Conservation (phyloP, 1,140 invertebrate species). For the Globodera rostochiensis region DNA sequence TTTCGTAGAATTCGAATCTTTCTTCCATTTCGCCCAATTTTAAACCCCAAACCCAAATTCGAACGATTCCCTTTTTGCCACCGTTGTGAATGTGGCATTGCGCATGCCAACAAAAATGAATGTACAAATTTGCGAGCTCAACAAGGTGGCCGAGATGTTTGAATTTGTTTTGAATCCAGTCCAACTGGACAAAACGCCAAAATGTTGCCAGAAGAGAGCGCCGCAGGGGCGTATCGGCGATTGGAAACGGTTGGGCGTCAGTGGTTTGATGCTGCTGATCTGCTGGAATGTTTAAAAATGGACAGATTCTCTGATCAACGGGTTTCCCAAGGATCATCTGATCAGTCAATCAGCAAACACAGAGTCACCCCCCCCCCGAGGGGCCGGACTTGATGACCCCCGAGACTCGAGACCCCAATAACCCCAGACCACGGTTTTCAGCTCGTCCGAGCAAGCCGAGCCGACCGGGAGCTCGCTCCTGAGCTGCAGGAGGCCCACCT, state of each 20-base stretch:
- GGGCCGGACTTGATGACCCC: no score
- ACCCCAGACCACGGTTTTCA: no score
- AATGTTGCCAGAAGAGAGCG: background rate
- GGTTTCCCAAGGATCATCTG: background rate
- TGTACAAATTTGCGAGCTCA: background rate
- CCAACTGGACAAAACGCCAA: constrained; percentile 11
- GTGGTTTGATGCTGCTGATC: background rate
- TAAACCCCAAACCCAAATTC: no score
- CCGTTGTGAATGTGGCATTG: background rate
- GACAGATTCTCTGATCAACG: background rate
- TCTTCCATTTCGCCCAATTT: no score
- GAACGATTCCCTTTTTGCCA: background rate
- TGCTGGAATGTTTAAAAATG: background rate
- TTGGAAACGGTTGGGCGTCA: background rate
- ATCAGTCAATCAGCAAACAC: no score
- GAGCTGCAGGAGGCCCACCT: no score
- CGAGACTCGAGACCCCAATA: no score
- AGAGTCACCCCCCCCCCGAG: no score
- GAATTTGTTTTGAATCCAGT: constrained; percentile 19
- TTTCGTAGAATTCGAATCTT: no score
- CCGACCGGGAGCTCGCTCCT: no score
- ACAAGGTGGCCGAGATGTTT: constrained; percentile 1
- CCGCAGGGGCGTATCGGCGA: background rate
- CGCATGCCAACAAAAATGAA: constrained; percentile 1
- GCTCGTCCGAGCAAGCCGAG: no score